Evolutionary conservation across 1,140 invertebrate genomes (phyloP), one percentile per base, ranked within the genome.

Genomic region (Hyphantria cunea): DNA sequence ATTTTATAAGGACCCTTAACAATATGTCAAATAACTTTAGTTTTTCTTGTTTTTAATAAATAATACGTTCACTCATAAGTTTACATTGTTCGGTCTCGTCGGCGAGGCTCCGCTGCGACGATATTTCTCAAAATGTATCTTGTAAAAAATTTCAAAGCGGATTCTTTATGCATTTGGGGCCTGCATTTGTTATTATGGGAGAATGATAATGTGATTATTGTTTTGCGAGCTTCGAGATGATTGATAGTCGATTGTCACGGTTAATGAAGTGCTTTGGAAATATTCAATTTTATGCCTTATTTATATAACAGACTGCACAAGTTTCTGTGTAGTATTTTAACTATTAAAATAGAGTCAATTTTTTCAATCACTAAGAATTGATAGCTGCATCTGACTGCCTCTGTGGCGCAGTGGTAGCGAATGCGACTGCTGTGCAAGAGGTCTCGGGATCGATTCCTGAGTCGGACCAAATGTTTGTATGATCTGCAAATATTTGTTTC

Each of bases 141-240:
- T 79, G 56, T 62, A 77, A 84, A 82, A 80, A 63, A 47, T 65
- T 69, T 80, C 72, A 83, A 86, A 82, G 80, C 78, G 71, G 76
- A 74, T 90, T 88, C 86, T 89, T 90, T 90, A 89, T 90, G 88
- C 82, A 83, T 88, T 86, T 84, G 68, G 80, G 76, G 72, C 59
- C 76, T 86, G 81, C 86, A 82, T 90, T 88, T 88, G 78, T 89
- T 90, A 88, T 88, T 88, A 86, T 87, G 79, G 79, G 81, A 86
- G 82, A 89, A 89, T 89, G 84, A 90, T 90, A 90, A 90, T 89
- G 84, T 90, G 84, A 90, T 90, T 90, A 90, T 90, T 90, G 86
- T 90, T 90, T 90, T 88, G 86, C 86, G 84, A 86, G 84, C 72
- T 80, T 80, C 72, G 59, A 67, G 70, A 86, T 89, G 88, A 90